Evolutionary conservation across 2,797 vertebrate genomes (phyloP).

Genomic region (Muscicapa comitata): DNA sequence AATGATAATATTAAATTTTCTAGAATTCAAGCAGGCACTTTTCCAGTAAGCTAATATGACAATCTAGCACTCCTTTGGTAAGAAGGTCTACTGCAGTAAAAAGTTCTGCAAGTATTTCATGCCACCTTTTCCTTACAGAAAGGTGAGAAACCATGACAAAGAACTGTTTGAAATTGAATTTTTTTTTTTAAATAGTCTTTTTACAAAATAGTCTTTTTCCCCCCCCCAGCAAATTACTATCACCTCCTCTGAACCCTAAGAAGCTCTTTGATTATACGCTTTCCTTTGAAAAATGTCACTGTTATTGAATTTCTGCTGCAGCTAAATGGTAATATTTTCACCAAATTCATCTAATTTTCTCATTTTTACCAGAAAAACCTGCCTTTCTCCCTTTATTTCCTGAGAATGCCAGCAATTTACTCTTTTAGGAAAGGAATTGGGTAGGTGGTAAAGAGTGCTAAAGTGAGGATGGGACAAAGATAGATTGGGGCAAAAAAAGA

Average conservation of each 20-base stretch:
- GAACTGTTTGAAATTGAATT: not conserved
- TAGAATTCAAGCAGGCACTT: not conserved
- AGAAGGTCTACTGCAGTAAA: not conserved
- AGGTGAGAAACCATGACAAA: not conserved
- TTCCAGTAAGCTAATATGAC: not conserved
- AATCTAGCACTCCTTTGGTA: not conserved
- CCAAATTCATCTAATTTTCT: not conserved
- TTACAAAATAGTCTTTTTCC: not conserved
- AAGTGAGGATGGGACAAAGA: not conserved
- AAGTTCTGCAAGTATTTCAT: not conserved
- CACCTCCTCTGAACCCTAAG: not conserved
- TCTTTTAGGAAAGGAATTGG: not conserved
- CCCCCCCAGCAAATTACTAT: not conserved
- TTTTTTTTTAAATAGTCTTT: too few species aligned
- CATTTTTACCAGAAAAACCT: not conserved
- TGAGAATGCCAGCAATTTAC: not conserved
- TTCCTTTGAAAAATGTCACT: not conserved
- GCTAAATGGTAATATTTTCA: not conserved
- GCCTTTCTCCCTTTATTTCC: not conserved
- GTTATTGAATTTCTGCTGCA: not conserved
- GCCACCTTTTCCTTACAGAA: not conserved
- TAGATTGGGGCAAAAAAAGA: not conserved
- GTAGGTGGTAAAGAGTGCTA: not conserved
- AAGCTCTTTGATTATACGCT: not conserved
- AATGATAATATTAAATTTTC: not conserved